Evolutionary conservation across 1,140 invertebrate genomes (phyloP), one percentile per base, ranked within the genome.

Genomic region (Papilio aristodemus): DNA sequence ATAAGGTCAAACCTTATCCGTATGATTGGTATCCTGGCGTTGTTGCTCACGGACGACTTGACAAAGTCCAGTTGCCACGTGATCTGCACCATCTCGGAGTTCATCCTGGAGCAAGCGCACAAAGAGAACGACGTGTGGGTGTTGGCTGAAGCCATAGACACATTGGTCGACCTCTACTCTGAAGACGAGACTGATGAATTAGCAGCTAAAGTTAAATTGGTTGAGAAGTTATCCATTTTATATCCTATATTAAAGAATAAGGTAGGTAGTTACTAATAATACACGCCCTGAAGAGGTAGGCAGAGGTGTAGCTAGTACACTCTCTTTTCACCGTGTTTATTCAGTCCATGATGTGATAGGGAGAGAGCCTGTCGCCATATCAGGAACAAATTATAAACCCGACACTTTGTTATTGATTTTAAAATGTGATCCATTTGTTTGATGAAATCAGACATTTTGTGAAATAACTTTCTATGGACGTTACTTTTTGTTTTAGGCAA

Each of bases 141-240:
- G 0, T 86, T 94, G 11, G 95, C 95, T 25, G 96, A 97, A 88
- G 93, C 94, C 14, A 82, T 96, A 13, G 96, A 96, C 82, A 93
- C 94, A 11, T 78, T 96, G 59, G 95, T 96, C 87, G 96, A 97
- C 84, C 92, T 96, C 43, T 96, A 95, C 87, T 93, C 94, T 1
- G 95, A 96, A 84, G 96, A 97, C 81, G 93, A 95, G 74, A 94
- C 94, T 58, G 94, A 96, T 83, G 71, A 80, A 32, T 87, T 96
- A 69, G 93, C 95, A 0, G 83, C 86, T 46, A 93, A 95, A 81
- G 91, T 95, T 14, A 90, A 93, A 66, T 87, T 96, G 43, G 90
- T 94, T 27, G 91, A 93, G 13, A 94, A 93, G 76, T 81, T 96
- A 0, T 78, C 87, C 27, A 73, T 81, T 19, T 71, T 96, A 22